A percentile compares a stretch with the other conserved stretches of the same genome.
These are phyloP conservation scores for Acrobasis suavella DNA, from an alignment of 2,888 invertebrate genomes.

Conservation along the genomic window DNA sequence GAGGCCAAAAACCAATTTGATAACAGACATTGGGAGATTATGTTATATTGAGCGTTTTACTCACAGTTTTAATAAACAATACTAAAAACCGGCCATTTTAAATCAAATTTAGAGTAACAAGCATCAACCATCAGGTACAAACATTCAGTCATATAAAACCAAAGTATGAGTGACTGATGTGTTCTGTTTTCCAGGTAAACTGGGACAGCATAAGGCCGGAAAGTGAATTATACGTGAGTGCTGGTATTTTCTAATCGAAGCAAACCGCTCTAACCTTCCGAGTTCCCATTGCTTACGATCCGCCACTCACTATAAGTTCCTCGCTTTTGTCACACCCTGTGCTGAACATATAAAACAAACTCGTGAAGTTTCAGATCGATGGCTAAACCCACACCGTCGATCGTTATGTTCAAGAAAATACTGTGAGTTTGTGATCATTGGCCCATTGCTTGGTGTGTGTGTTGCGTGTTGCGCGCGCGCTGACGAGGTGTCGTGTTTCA, in stretches of 20 bases:
- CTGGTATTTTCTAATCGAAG: constrained; percentile 54
- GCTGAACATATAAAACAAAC: constrained; percentile 30
- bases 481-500: constrained; percentile 66
- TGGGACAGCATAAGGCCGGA: constrained; percentile 83
- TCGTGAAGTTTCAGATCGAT: constrained; percentile 23
- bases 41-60: neutral
- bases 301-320: constrained; percentile 36
- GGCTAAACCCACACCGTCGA: constrained; percentile 6
- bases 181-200: constrained; percentile 80
- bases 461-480: neutral
- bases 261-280: constrained; percentile 50
- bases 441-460: constrained; percentile 15
- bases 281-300: constrained; percentile 49
- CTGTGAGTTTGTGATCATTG: constrained; percentile 17
- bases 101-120: neutral
- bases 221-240: constrained; percentile 81
- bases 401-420: constrained; percentile 8
- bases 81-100: constrained; percentile 2
- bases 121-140: constrained; percentile 27
- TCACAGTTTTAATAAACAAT: neutral
- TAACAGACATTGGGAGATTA: neutral
- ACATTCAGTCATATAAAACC: constrained; percentile 61
- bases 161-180: constrained; percentile 62
- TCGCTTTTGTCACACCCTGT: constrained; percentile 32
- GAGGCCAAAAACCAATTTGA: neutral